Conservation (phyloP, 2,888 invertebrate genomes). For the Acleris sparsana region DNA sequence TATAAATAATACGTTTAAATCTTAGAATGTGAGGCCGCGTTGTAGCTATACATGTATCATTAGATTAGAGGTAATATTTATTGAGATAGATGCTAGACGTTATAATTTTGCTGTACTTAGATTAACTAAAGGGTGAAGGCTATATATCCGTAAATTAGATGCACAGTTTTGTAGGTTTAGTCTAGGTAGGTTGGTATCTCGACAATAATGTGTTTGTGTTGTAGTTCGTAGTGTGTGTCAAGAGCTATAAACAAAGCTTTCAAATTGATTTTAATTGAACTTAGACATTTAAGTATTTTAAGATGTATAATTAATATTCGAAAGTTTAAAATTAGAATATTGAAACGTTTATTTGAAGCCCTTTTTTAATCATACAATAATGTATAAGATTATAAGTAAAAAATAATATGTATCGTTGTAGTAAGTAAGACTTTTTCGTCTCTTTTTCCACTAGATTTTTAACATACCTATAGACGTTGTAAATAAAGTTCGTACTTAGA, state of each 20-base stretch:
- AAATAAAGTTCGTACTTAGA: slow-evolving; percentile 73
- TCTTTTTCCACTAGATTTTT: slow-evolving; percentile 6
- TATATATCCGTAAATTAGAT: not conserved
- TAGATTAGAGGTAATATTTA: too few species aligned
- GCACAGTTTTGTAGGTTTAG: slow-evolving; percentile 19
- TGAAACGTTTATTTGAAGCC: too few species aligned
- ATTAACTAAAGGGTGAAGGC: slow-evolving; percentile 9
- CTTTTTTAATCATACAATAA: too few species aligned
- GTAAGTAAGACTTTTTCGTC: not conserved
- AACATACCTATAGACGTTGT: slow-evolving; percentile 45
- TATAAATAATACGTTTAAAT: not conserved
- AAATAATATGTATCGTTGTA: not conserved
- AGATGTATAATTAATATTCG: slow-evolving; percentile 3
- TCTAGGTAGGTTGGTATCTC: slow-evolving; percentile 35
- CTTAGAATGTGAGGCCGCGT: slow-evolving; percentile 5
- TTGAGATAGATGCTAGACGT: not conserved
- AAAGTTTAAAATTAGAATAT: not conserved
- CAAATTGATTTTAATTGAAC: not conserved
- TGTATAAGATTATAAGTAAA: not conserved
- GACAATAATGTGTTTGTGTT: slow-evolving; percentile 53
- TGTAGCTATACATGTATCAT: slow-evolving; percentile 7
- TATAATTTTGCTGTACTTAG: slow-evolving; percentile 38
- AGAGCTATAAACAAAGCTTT: slow-evolving; percentile 47
- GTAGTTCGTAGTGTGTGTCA: slow-evolving; percentile 41
- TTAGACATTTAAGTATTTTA: slow-evolving; percentile 1